Evolutionary conservation across 2,888 invertebrate species (phyloP), one percentile per base, ranked within the genome.

Genomic region (Euproctis similis): DNA sequence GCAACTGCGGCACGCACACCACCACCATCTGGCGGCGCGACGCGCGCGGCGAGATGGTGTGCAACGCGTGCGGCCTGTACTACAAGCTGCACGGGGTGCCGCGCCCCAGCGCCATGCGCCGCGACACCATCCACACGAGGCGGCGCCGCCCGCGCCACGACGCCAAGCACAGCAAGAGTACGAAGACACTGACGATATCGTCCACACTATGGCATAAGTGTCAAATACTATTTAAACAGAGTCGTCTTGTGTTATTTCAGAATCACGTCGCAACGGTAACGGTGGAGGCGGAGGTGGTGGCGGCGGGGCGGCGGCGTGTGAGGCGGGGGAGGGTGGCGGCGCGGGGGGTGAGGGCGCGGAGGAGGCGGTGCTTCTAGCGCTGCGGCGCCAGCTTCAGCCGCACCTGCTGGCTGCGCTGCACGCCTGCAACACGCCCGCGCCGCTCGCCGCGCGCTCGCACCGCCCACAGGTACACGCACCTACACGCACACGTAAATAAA

Each of bases 11-110:
- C 45, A 98, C 98, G n/a, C 91, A 93, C 69, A 96, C 95, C 19
- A 98, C 98, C 34, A 98, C 98, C 0, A 93, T 98, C 42, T 98
- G 98, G 98, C 87, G 98, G 57, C 88, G 98, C 52, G 98, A 98
- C 82, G 90, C 95, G 59, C 91, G 94, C 59, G 98, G 98, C 2
- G 97, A 98, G 86, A 97, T 98, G 88, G 98, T 98, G 35, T 98
- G 98, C 82, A 98, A 98, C 82, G 98, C 98, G 20, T 98, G 98
- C 73, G 98, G 98, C 0, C 88, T 98, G 18, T 98, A 98, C 86
- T 98, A 91, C 85, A 98, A 98, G 82, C 87, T 98, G 50, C 98
- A 98, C 78, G 95, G 95, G 42, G 92, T 96, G 29, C 94, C 95
- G 74, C 88, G 97, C 36, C 97, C 97, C 12, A 89, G 94, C 51